A percentile compares a stretch with the other conserved stretches of the same genome.
These are phyloP conservation scores for Neodiprion virginianus DNA, from an alignment of 1,140 invertebrate species.

Conservation along the genomic window DNA sequence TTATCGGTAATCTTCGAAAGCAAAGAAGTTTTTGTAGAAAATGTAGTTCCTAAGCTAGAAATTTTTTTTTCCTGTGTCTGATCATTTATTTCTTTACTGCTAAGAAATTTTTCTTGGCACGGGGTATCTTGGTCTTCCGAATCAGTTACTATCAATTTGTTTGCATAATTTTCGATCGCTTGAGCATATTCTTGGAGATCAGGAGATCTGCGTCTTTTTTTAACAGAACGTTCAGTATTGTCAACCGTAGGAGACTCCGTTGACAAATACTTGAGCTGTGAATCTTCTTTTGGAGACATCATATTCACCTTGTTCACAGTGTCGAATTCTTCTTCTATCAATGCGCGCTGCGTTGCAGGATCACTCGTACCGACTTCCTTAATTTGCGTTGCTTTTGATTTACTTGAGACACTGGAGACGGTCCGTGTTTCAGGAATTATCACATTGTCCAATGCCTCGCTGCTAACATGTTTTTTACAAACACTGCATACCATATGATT, in stretches of 20 bases:
- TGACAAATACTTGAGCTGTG: conserved; percentile 25
- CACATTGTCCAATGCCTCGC: too few species aligned
- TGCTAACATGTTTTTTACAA: too few species aligned
- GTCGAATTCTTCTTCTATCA: background rate
- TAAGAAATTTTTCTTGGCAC: background rate
- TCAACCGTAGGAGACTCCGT: background rate
- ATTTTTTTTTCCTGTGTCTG: background rate
- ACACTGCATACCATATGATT: too few species aligned
- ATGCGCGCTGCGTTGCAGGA: too few species aligned
- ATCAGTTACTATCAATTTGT: background rate
- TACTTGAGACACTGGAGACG: too few species aligned
- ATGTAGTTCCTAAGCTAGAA: too few species aligned
- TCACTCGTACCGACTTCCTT: too few species aligned
- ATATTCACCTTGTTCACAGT: conserved; percentile 19
- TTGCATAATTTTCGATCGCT: background rate
- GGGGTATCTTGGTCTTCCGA: background rate
- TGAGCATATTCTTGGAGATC: background rate
- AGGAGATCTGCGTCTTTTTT: background rate
- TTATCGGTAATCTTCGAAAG: too few species aligned
- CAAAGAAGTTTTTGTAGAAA: too few species aligned
- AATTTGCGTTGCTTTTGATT: too few species aligned
- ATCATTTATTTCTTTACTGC: background rate
- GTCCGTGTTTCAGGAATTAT: too few species aligned
- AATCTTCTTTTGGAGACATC: conserved; percentile 32
- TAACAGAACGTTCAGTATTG: too few species aligned